Evolutionary conservation across 1,140 invertebrate species (phyloP), one percentile per base, ranked within the genome.

Genomic region (Lasioglossum baleicum): DNA sequence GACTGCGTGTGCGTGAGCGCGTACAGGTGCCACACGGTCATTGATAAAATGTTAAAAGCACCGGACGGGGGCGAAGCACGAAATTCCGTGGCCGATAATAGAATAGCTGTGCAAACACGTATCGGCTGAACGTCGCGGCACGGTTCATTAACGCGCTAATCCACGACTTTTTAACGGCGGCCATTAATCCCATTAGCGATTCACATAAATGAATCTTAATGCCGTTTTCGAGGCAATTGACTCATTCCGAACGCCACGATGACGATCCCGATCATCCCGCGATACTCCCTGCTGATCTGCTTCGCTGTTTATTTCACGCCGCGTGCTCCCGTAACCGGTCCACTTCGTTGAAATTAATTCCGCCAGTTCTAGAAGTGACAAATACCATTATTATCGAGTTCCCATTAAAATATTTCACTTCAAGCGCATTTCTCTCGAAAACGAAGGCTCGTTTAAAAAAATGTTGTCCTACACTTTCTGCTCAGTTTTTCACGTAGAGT

Each of bases 11-110:
- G 44, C 56, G n/a, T 20, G 60, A 2, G n/a, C 20, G 60, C 44
- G 61, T 61, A 11, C 87, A 75, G 83, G 83, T 80, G 82, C 42
- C 65, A 67, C 67, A 60, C 56, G 75, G 56, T 66, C 81, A 84
- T 87, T 90, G 89, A 88, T 91, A 90, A 91, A 91, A 90, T 84
- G 85, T 85, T 87, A 78, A 87, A 85, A 88, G 85, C 86, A 85
- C 83, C 0, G 42, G 42, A 10, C 20, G 15, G 15, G 15, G 20
- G 15, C 2, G 26, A 44, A 10, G 31, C 48, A 68, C 81, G 73
- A 87, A 87, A 89, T 83, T 87, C 67, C 77, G 77, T 5, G 63
- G 71, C 75, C 65, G 83, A 85, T 87, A 88, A 89, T 87, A 87
- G 84, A 88, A 87, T 87, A 86, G 66, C 69, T 58, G 76, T 75